Evolutionary conservation across 1,140 invertebrate genomes (phyloP).

Genomic region (Danaus plexippus): DNA sequence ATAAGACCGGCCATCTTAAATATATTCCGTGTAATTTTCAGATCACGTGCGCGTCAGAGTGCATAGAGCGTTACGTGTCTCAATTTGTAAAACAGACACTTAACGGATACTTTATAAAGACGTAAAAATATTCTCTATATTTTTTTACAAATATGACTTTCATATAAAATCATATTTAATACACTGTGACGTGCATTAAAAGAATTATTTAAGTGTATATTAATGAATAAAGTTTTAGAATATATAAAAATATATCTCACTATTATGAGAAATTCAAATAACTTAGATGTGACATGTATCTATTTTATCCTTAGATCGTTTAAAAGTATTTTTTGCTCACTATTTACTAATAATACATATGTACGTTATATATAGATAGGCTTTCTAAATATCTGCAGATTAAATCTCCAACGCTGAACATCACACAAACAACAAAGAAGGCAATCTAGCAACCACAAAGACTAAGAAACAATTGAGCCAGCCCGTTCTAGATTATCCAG

Average conservation of each 20-base stretch:
- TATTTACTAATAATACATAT: no score
- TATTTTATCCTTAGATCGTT: no score
- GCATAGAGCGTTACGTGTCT: slow-evolving; percentile 17
- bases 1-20: no score
- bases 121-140: background rate
- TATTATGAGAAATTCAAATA: no score
- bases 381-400: background rate
- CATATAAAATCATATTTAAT: no score
- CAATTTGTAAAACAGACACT: slow-evolving; percentile 14
- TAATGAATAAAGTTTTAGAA: no score
- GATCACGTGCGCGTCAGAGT: slow-evolving; percentile 17
- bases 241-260: no score
- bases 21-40: slow-evolving; percentile 3
- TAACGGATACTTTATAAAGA: slow-evolving; percentile 1
- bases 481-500: slow-evolving; percentile 10
- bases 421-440: slow-evolving; percentile 20
- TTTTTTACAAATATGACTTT: background rate
- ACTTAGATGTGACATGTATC: no score
- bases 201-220: no score
- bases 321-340: no score
- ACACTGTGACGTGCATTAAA: no score
- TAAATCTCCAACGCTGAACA: slow-evolving; percentile 9
- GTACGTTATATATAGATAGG: no score
- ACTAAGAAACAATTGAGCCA: slow-evolving; percentile 15
- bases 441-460: slow-evolving; percentile 24